Conservation (phyloP, 1,140 invertebrate species). For the Hylyphantes graminicola region DNA sequence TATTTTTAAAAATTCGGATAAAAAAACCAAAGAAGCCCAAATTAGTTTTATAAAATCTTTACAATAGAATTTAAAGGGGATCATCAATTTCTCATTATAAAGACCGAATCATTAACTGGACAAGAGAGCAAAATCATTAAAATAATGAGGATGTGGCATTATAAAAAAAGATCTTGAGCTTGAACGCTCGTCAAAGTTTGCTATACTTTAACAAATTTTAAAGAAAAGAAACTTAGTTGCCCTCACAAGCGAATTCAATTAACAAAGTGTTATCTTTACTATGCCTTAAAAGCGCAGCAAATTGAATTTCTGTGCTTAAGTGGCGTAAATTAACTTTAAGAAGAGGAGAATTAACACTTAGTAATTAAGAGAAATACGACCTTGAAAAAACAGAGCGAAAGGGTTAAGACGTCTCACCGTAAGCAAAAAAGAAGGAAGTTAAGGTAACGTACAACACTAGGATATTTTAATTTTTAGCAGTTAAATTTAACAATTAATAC, state of each 20-base stretch:
- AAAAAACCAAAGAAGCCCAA: not conserved
- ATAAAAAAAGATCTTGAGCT: not conserved
- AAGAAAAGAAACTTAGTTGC: slow-evolving; percentile 41
- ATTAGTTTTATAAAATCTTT: slow-evolving; percentile 3
- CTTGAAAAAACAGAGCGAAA: too few relatives aligned
- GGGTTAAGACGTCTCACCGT: too few relatives aligned
- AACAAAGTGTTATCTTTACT: slow-evolving; percentile 54
- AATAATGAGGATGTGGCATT: slow-evolving; percentile 8
- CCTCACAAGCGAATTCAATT: slow-evolving; percentile 55
- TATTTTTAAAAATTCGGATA: not conserved
- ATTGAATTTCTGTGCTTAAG: slow-evolving; percentile 47
- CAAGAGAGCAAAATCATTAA: slow-evolving; percentile 43
- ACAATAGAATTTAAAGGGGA: slow-evolving; percentile 15
- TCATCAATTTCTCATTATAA: slow-evolving; percentile 47
- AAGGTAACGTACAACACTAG: too few relatives aligned
- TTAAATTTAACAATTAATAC: too few relatives aligned
- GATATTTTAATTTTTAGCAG: too few relatives aligned
- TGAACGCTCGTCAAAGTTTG: not conserved
- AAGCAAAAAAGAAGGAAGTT: too few relatives aligned
- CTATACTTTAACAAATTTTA: slow-evolving; percentile 28
- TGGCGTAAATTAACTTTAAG: slow-evolving; percentile 16
- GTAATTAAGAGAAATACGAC: slow-evolving; percentile 11
- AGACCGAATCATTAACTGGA: slow-evolving; percentile 20
- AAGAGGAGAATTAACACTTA: slow-evolving; percentile 8
- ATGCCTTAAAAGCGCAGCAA: slow-evolving; percentile 27